A percentile compares a stretch with the other conserved stretches of the same genome.
Evolutionary conservation across 2,888 invertebrate genomes (phyloP).

Genomic region (Arrhopalites spinosus): DNA sequence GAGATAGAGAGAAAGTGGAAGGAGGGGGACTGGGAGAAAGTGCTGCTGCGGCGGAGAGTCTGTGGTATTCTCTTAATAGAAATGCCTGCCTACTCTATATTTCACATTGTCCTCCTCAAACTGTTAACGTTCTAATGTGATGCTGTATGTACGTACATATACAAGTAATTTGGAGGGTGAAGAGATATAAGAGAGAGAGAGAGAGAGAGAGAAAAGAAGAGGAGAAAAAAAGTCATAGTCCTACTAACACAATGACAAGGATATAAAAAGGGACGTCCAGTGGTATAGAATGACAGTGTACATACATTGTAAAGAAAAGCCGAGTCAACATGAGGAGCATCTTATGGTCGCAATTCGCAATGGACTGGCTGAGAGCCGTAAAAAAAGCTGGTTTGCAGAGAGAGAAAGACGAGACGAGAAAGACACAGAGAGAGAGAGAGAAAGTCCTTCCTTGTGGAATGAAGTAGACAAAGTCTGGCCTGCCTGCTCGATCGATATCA

Average conservation of each 20-base stretch:
- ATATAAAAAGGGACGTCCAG: background rate
- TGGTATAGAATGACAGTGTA: no score
- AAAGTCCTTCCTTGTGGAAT: background rate
- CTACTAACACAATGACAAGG: conserved; percentile 1
- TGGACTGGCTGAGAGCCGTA: conserved; percentile 31
- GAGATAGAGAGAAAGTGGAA: no score
- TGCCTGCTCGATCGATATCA: conserved; percentile 31
- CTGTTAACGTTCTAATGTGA: background rate
- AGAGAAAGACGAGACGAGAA: conserved; percentile 2
- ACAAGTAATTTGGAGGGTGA: no score
- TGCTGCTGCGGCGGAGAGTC: conserved; percentile 9
- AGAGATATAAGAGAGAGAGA: no score
- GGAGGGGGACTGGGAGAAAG: no score
- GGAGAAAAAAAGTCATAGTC: no score
- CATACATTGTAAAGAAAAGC: conserved; percentile 24
- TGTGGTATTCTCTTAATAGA: background rate
- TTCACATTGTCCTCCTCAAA: background rate
- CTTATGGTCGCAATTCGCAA: conserved; percentile 26
- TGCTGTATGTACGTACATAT: background rate
- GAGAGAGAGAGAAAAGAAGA: no score
- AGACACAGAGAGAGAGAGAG: background rate
- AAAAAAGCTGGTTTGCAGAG: conserved; percentile 23
- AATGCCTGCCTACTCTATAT: background rate
- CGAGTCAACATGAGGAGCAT: conserved; percentile 28
- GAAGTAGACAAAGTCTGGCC: background rate